These are phyloP conservation scores for Ylistrum balloti DNA, from an alignment of 1,140 invertebrate species.

Conservation along the genomic window DNA sequence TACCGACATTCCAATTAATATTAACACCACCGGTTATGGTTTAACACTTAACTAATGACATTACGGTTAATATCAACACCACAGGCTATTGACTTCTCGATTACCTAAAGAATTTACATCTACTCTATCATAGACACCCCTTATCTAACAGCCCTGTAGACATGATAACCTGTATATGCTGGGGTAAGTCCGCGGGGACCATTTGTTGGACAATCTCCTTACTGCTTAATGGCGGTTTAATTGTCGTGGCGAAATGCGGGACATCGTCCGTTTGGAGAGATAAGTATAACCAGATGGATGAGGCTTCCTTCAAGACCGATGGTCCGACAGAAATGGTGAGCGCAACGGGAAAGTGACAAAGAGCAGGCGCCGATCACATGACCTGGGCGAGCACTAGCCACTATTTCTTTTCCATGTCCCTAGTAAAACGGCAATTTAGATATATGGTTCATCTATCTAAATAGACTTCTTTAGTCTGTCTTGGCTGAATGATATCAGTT, in stretches of 20 bases:
- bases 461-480: slow-evolving; percentile 7
- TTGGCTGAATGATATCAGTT: neutral
- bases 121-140: too few relatives aligned
- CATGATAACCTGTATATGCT: neutral
- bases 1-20: neutral
- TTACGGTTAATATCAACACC: neutral
- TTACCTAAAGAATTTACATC: neutral
- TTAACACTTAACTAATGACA: neutral
- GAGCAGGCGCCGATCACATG: slow-evolving; percentile 30
- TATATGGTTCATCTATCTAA: slow-evolving; percentile 28
- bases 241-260: slow-evolving; percentile 23
- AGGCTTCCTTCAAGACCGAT: neutral
- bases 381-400: neutral
- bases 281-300: slow-evolving; percentile 4
- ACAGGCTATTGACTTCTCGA: neutral
- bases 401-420: slow-evolving; percentile 1
- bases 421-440: slow-evolving; percentile 34
- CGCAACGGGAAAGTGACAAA: neutral
- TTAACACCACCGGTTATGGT: neutral
- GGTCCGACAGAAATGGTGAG: slow-evolving; percentile 31
- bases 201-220: slow-evolving; percentile 20
- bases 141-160: too few relatives aligned
- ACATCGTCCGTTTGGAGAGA: slow-evolving; percentile 15
- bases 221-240: neutral
- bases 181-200: neutral